Percentiles rank a stretch among this genome's conserved stretches.
phyloP scores from a whole-genome alignment of 1,140 invertebrate species.

The Pseudomyrmex gracilis region DNA sequence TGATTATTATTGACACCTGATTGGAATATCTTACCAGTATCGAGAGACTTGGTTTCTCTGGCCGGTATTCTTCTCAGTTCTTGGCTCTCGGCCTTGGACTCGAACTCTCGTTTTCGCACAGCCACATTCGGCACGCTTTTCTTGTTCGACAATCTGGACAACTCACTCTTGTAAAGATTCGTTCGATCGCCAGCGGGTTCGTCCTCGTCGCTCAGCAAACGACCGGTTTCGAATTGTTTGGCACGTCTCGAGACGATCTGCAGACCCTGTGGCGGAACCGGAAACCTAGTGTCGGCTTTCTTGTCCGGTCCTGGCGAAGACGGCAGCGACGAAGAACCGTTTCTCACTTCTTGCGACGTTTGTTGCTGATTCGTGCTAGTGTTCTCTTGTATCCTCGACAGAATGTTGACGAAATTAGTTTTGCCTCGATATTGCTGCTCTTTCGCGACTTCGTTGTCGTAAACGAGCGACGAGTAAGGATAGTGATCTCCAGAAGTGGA shows the following conservation, averaged over 20 bases:
- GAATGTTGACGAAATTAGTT: conserved; percentile 86
- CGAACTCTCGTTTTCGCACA: conserved; percentile 90
- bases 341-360: conserved; percentile 74
- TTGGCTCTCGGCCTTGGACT: conserved; percentile 85
- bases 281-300: conserved; percentile 84
- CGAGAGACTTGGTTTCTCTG: conserved; percentile 77
- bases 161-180: conserved; percentile 90
- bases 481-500: neutral
- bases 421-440: conserved; percentile 74
- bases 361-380: conserved; percentile 82
- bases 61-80: conserved; percentile 74
- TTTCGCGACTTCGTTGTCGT: conserved; percentile 42
- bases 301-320: conserved; percentile 81
- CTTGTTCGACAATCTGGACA: conserved; percentile 89
- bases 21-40: conserved; percentile 74
- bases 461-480: conserved; percentile 10
- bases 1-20: too few species aligned
- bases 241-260: conserved; percentile 90
- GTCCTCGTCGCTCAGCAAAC: conserved; percentile 86
- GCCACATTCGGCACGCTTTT: conserved; percentile 91
- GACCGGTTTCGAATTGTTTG: conserved; percentile 89
- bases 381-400: conserved; percentile 89
- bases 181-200: conserved; percentile 87
- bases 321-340: conserved; percentile 81
- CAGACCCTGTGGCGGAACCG: conserved; percentile 85